Evolutionary conservation across 2,113 vertebrate genomes (phyloP).

Genomic region (Alces alces): DNA sequence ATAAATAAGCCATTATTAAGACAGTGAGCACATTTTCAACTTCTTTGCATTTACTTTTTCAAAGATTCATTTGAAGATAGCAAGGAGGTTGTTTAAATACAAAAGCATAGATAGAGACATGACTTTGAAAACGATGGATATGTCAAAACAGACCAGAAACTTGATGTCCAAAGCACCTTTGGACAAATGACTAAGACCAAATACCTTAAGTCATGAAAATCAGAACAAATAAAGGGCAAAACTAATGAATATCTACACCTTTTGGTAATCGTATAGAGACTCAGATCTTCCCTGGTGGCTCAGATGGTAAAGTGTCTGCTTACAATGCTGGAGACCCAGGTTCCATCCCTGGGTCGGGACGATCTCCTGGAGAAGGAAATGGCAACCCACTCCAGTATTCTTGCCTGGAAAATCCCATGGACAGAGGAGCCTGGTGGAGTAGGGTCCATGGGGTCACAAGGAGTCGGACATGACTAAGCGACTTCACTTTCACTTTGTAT

Average conservation of each 20-base stretch:
- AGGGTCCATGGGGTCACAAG: no score
- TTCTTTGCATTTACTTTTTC: neutral
- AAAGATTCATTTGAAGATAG: neutral
- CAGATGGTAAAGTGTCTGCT: no score
- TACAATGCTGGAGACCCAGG: no score
- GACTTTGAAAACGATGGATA: neutral
- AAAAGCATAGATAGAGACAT: neutral
- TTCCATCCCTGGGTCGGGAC: no score
- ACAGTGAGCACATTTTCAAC: neutral
- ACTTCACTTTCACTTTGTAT: no score
- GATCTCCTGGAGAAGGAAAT: no score
- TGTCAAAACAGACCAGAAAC: neutral
- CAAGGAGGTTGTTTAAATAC: neutral
- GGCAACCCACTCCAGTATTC: no score
- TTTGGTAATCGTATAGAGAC: neutral
- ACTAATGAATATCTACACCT: neutral
- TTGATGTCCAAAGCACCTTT: neutral
- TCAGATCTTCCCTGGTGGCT: neutral
- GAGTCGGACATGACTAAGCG: no score
- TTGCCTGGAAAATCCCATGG: no score
- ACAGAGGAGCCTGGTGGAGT: no score
- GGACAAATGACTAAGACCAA: neutral
- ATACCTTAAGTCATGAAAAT: neutral
- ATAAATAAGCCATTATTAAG: neutral
- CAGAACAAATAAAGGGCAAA: neutral